Evolutionary conservation across 2,888 invertebrate genomes (phyloP), one percentile per base, ranked within the genome.

Genomic region (Mayetiola destructor): DNA sequence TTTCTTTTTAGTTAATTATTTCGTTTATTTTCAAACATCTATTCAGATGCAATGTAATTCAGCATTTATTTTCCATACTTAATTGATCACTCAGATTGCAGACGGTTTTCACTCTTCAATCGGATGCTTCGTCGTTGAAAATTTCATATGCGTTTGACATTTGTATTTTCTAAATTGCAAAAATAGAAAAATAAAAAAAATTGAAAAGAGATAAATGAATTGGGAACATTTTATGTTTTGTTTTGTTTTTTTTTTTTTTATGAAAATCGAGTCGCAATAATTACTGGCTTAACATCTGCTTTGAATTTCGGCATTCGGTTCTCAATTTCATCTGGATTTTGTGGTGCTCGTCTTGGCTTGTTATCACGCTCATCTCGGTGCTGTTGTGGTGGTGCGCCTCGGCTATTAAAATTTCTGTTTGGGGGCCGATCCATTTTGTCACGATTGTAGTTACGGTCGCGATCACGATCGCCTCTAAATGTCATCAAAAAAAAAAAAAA

Each of bases 101-200:
- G n/a, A n/a, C n/a, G n/a, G n/a, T n/a, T n/a, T n/a, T n/a, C n/a
- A n/a, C 20, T 36, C 10, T 54, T 56, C 63, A 63, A 60, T 64
- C 60, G 57, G 59, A 61, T 20, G 76, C 76, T 67, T 77, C 82
- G 64, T 80, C 83, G 68, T 81, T 81, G 74, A 80, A 80, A 71
- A 80, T 80, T 64, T 78, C 77, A 77, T 82, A 88, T 77, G 85
- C 85, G 71, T 87, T 88, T 67, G 82, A 80, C 67, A 80, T 82
- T 69, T 81, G 80, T 67, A 85, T 82, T 74, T 82, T 82, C 80
- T 84, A 75, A 2, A 76, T 77, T 63, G 61, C 62, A 64, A 63
- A 63, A n/a, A n/a, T n/a, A 58, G 55, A 57, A 35, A 52, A 42
- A 58, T 23, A 52, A 16, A 10, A n/a, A 36, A 55, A 35, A 55